phyloP scores from a whole-genome alignment of 2,797 vertebrate genomes.

The Rhincodon typus region DNA sequence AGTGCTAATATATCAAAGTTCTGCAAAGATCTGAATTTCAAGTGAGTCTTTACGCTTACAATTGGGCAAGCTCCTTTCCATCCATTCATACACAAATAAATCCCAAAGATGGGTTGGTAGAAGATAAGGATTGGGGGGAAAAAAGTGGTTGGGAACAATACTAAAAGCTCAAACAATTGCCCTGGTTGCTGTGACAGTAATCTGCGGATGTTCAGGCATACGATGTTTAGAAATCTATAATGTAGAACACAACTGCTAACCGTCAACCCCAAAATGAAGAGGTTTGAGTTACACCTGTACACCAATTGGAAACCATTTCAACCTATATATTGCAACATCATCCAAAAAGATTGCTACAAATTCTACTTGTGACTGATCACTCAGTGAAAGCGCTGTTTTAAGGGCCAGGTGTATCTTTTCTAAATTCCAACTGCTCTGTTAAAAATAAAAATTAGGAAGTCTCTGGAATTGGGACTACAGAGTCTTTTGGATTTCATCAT shows the following conservation, averaged over 20 bases:
- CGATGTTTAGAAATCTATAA: neutral
- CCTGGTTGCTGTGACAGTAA: neutral
- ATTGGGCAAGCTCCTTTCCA: neutral
- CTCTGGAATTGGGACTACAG: neutral
- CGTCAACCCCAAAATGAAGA: neutral
- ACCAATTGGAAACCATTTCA: neutral
- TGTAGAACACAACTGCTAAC: neutral
- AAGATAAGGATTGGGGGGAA: neutral
- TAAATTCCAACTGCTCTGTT: neutral
- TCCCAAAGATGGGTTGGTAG: neutral
- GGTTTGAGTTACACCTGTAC: neutral
- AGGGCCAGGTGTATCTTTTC: neutral
- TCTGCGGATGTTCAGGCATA: neutral
- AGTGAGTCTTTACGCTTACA: neutral
- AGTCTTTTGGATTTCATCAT: neutral
- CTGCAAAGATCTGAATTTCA: neutral
- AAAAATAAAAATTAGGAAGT: neutral
- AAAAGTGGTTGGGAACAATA: neutral
- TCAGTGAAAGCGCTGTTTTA: neutral
- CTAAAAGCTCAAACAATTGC: neutral
- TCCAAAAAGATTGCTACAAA: neutral
- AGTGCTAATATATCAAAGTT: neutral
- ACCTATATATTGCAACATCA: neutral
- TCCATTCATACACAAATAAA: neutral
- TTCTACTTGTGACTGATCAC: neutral